phyloP scores from a whole-genome alignment of 1,140 invertebrate genomes.

The Aphelenchoides besseyi region DNA sequence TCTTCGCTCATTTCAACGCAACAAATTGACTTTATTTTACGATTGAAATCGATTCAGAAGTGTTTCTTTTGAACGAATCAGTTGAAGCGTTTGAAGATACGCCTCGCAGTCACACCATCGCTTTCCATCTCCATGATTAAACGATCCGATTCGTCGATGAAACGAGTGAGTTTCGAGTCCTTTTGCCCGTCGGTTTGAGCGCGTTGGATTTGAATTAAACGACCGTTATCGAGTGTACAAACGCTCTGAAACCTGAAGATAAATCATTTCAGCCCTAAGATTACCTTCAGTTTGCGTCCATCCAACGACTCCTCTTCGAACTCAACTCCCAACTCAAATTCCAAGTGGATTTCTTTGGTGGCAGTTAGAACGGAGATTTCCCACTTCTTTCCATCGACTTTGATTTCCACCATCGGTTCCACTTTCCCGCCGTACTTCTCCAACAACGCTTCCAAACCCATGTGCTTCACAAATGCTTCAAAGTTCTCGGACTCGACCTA shows the following conservation, averaged over 20 bases:
- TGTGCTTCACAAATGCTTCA: constrained; percentile 35
- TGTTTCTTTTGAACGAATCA: not conserved
- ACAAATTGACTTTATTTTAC: too few relatives aligned
- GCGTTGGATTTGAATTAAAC: not conserved
- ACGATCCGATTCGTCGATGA: not conserved
- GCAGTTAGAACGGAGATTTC: constrained; percentile 34
- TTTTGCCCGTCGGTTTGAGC: not conserved
- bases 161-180: not conserved
- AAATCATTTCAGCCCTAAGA: too few relatives aligned
- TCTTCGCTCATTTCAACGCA: too few relatives aligned
- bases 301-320: constrained; percentile 37
- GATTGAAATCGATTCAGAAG: too few relatives aligned
- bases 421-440: constrained; percentile 26
- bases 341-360: constrained; percentile 34
- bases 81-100: not conserved
- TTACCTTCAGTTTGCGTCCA: constrained; percentile 39
- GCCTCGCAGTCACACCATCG: not conserved
- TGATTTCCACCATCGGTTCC: constrained; percentile 37
- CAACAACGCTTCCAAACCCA: constrained; percentile 29
- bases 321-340: constrained; percentile 37
- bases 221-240: not conserved
- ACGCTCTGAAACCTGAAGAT: not conserved
- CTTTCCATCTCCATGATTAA: not conserved
- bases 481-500: constrained; percentile 41
- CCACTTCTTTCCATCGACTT: constrained; percentile 44